Conservation (phyloP, 2,113 vertebrate genomes). For the Phainopepla nitens region DNA sequence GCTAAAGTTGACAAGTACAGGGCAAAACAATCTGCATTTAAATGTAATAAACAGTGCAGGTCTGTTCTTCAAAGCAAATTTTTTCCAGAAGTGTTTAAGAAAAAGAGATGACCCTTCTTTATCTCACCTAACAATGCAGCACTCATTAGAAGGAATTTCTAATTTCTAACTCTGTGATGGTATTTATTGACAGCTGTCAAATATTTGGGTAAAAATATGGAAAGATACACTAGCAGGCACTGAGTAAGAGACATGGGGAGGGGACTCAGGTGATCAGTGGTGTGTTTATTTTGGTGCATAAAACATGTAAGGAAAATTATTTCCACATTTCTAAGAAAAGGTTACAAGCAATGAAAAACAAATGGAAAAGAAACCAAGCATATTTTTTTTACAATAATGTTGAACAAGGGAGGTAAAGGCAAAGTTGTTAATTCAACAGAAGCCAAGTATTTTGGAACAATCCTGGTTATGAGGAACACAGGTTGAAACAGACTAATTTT, state of each 20-base stretch:
- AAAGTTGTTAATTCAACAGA: background rate
- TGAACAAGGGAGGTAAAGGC: background rate
- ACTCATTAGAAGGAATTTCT: background rate
- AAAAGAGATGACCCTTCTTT: background rate
- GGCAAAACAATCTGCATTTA: background rate
- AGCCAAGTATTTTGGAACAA: background rate
- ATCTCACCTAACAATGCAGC: background rate
- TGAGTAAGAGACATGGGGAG: background rate
- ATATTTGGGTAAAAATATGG: background rate
- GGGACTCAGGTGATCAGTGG: background rate
- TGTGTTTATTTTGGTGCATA: conserved; percentile 6
- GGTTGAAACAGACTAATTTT: background rate
- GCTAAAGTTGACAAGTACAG: background rate
- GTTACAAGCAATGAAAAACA: conserved; percentile 21
- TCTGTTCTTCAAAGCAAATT: background rate
- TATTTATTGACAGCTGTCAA: background rate
- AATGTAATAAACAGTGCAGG: background rate
- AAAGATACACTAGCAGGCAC: background rate
- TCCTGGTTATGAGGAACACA: background rate
- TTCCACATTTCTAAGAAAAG: background rate
- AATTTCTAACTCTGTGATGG: background rate
- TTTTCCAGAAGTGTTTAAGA: background rate
- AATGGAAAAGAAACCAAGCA: background rate
- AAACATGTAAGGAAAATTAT: background rate
- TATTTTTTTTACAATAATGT: background rate